phyloP scores from a whole-genome alignment of 2,113 vertebrate genomes.

The Eclectus roratus region DNA sequence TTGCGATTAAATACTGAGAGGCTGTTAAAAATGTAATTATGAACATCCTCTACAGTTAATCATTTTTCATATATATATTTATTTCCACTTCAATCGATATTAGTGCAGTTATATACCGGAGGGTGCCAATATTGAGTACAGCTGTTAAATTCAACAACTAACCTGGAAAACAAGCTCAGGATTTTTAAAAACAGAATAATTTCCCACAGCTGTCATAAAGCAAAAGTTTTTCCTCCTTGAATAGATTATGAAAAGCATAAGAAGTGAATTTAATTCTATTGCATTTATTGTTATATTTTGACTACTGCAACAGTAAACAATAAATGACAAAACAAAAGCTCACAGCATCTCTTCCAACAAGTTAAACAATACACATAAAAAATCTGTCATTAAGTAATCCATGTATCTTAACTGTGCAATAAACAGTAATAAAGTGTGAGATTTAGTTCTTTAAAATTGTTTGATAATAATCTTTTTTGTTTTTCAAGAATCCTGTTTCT shows the following conservation, averaged over 20 bases:
- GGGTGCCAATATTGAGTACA: neutral
- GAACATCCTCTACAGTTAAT: neutral
- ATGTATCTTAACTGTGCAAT: neutral
- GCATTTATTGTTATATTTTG: neutral
- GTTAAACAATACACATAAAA: neutral
- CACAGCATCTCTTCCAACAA: neutral
- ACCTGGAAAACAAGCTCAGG: neutral
- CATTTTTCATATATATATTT: neutral
- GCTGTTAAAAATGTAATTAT: neutral
- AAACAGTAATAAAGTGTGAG: neutral
- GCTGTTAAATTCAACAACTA: neutral
- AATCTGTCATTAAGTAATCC: neutral
- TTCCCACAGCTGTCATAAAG: neutral
- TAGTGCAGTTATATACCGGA: neutral
- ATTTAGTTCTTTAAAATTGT: neutral
- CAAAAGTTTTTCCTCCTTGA: neutral
- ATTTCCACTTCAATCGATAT: neutral
- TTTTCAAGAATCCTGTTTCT: neutral
- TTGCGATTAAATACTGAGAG: neutral
- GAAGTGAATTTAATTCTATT: neutral
- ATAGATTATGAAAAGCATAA: neutral
- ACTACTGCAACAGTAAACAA: neutral
- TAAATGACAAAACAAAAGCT: neutral
- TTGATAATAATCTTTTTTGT: neutral
- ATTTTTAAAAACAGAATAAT: neutral